Conservation (phyloP, 2,113 vertebrate genomes). For the Rhombomys opimus region DNA sequence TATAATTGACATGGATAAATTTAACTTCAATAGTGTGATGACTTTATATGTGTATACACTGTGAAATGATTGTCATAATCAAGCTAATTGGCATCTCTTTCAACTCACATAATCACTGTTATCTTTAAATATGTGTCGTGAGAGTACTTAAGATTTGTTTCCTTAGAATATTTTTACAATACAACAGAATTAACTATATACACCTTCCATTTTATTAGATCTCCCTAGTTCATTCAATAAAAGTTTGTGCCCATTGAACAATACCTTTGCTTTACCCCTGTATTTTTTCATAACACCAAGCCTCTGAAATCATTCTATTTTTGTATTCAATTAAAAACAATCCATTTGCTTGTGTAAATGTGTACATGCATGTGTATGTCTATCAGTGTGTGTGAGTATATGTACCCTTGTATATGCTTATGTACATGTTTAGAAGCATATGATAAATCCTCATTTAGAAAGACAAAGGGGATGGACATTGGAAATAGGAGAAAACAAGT, state of each 20-base stretch:
- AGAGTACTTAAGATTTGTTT: conserved; percentile 1
- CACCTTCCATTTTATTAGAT: background rate
- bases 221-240: background rate
- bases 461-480: too few species aligned
- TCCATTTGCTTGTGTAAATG: background rate
- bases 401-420: background rate
- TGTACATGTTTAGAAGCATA: background rate
- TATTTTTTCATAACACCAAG: background rate
- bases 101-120: background rate
- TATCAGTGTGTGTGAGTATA: background rate
- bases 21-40: background rate
- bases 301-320: background rate
- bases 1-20: conserved; percentile 20
- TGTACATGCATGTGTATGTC: background rate
- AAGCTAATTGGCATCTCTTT: background rate
- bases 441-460: too few species aligned
- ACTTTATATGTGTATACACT: background rate
- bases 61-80: background rate
- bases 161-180: background rate
- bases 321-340: background rate
- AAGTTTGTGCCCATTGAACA: background rate
- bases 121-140: background rate
- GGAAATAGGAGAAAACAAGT: too few species aligned
- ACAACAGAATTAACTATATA: background rate
- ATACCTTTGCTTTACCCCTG: background rate